These are phyloP conservation scores for Novumbra hubbsi DNA, from an alignment of 2,797 vertebrate genomes.

Conservation along the genomic window DNA sequence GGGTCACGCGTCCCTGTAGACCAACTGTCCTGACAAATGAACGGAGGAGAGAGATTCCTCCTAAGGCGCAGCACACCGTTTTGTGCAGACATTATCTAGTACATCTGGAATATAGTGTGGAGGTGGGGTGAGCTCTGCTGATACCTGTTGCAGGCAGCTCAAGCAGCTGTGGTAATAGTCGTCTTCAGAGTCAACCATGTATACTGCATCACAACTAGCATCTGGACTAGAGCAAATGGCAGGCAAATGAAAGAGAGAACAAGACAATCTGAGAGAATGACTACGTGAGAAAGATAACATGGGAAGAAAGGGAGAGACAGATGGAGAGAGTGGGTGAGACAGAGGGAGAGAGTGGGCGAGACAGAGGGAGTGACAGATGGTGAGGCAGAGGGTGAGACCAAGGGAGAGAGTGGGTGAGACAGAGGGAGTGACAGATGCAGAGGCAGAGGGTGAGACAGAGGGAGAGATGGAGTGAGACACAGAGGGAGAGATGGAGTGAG, in stretches of 20 bases:
- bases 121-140: no score
- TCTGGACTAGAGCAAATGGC: no score
- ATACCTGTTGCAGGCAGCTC: no score
- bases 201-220: no score
- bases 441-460: no score
- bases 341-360: conserved; percentile 19
- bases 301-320: neutral
- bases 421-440: conserved; percentile 27
- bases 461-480: neutral
- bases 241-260: neutral
- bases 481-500: neutral
- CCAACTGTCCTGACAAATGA: neutral
- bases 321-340: neutral
- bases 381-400: no score
- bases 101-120: no score
- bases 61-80: no score
- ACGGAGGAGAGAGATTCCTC: neutral
- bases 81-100: no score
- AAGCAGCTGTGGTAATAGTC: no score
- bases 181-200: no score
- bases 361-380: conserved; percentile 16
- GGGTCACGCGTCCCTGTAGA: neutral
- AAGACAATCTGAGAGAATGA: neutral
- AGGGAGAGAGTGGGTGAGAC: neutral
- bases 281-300: neutral